phyloP scores from a whole-genome alignment of 1,140 invertebrate genomes.

The Aphis gossypii region DNA sequence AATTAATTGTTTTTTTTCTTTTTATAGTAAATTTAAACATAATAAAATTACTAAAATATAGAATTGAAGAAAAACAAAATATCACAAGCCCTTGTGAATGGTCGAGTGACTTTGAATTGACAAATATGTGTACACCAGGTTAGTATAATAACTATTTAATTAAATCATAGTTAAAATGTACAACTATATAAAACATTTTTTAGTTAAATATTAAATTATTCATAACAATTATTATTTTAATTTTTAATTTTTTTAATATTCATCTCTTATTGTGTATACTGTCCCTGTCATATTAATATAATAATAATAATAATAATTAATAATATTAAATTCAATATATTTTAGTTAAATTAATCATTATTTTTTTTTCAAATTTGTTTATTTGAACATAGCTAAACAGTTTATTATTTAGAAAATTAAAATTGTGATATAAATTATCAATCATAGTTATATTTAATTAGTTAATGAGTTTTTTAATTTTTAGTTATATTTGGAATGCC shows the following conservation, averaged over 20 bases:
- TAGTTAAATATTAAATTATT: neutral
- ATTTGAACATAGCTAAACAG: too few relatives aligned
- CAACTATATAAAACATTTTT: neutral
- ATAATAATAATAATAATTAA: too few relatives aligned
- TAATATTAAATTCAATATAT: too few relatives aligned
- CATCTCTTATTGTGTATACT: neutral
- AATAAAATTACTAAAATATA: neutral
- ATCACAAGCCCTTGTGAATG: neutral
- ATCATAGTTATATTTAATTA: too few relatives aligned
- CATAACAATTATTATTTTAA: neutral
- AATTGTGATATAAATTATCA: too few relatives aligned
- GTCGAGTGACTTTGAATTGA: constrained; percentile 16
- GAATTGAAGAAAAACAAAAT: constrained; percentile 53
- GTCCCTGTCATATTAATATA: neutral
- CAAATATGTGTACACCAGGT: constrained; percentile 8
- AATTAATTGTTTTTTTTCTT: neutral
- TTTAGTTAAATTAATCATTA: too few relatives aligned
- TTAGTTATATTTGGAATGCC: too few relatives aligned
- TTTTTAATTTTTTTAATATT: constrained; percentile 31
- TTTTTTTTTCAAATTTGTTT: too few relatives aligned
- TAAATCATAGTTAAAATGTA: neutral
- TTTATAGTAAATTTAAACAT: constrained; percentile 14
- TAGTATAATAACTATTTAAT: neutral
- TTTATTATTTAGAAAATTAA: too few relatives aligned
- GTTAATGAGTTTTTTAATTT: too few relatives aligned